phyloP scores from a whole-genome alignment of 1,140 invertebrate genomes.

The Drosophila kepulauana region DNA sequence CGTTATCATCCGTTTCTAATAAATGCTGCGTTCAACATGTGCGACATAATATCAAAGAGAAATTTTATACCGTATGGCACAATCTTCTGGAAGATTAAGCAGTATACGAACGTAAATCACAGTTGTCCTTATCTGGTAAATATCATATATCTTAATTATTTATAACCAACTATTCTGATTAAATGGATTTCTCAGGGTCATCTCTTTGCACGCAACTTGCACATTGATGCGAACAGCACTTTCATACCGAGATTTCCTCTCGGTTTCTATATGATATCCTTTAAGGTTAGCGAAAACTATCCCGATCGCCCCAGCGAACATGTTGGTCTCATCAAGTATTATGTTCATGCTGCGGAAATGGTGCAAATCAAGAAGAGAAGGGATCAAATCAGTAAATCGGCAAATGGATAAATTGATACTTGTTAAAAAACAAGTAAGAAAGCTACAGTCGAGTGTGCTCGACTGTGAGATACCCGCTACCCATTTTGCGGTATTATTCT shows the following conservation, averaged over 20 bases:
- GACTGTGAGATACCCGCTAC: too few species aligned
- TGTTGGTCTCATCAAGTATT: conserved; percentile 19
- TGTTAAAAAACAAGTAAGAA: too few species aligned
- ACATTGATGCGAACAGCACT: background rate
- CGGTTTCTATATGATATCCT: conserved; percentile 12
- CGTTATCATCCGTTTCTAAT: conserved; percentile 41
- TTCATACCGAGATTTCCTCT: conserved; percentile 35
- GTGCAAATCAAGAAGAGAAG: conserved; percentile 6
- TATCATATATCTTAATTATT: background rate
- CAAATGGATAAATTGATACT: background rate
- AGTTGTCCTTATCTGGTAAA: conserved; percentile 38
- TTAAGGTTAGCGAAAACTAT: conserved; percentile 16
- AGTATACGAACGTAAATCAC: conserved; percentile 50
- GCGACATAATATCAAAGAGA: conserved; percentile 32
- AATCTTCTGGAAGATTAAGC: conserved; percentile 10
- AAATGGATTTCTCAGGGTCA: conserved; percentile 10
- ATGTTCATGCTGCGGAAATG: conserved; percentile 28
- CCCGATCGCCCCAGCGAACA: background rate
- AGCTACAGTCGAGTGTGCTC: too few species aligned
- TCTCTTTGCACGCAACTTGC: background rate
- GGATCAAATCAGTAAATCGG: background rate
- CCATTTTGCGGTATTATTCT: too few species aligned
- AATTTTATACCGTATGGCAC: conserved; percentile 26
- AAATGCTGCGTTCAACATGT: conserved; percentile 35
- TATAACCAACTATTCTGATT: background rate